Evolutionary conservation across 1,140 invertebrate genomes (phyloP).

Genomic region (Drosophila grimshawi): DNA sequence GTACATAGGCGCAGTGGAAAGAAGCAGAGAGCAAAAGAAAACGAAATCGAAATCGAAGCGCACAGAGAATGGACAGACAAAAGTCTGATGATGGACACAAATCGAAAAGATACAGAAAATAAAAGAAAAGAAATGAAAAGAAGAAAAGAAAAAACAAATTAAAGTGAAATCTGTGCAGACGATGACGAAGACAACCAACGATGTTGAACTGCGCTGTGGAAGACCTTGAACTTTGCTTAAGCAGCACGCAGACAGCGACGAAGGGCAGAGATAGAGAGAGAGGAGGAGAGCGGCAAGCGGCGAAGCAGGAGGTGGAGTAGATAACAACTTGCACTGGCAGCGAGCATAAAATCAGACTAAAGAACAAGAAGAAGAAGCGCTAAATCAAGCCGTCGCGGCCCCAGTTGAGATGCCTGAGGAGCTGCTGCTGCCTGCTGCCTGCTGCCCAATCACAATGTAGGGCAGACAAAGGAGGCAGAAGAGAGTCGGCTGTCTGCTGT

Average conservation of each 20-base stretch:
- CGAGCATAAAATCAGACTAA: slow-evolving; percentile 43
- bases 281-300: neutral
- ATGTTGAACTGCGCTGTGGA: slow-evolving; percentile 39
- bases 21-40: slow-evolving; percentile 11
- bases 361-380: slow-evolving; percentile 19
- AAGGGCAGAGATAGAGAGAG: slow-evolving; percentile 33
- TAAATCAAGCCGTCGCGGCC: slow-evolving; percentile 35
- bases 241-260: slow-evolving; percentile 17
- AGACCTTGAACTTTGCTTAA: slow-evolving; percentile 74
- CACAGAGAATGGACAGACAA: slow-evolving; percentile 42
- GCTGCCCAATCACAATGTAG: slow-evolving; percentile 66
- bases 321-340: slow-evolving; percentile 35
- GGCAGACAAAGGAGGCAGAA: slow-evolving; percentile 43
- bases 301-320: slow-evolving; percentile 19
- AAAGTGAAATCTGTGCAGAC: slow-evolving; percentile 54
- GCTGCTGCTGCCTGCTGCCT: no score
- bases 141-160: slow-evolving; percentile 56
- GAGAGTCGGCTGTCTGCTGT: slow-evolving; percentile 34
- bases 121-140: slow-evolving; percentile 39
- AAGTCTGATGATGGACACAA: slow-evolving; percentile 45
- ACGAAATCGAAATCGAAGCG: slow-evolving; percentile 21
- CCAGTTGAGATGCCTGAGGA: slow-evolving; percentile 22
- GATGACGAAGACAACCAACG: slow-evolving; percentile 21
- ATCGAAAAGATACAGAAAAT: slow-evolving; percentile 24
- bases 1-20: neutral